Evolutionary conservation across 2,797 vertebrate genomes (phyloP).

Genomic region (Spatula versicolor): DNA sequence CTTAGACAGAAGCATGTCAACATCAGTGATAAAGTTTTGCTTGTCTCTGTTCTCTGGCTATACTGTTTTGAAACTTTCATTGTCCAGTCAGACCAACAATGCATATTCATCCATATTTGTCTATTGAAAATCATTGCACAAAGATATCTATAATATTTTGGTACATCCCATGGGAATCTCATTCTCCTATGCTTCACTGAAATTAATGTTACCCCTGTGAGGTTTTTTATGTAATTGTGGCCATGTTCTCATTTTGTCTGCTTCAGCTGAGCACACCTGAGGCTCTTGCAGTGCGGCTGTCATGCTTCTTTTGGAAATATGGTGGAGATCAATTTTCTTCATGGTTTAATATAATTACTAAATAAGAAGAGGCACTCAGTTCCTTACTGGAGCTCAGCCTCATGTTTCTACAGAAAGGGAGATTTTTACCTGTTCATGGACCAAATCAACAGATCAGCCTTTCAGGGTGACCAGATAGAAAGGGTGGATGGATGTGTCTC

Average conservation of each 20-base stretch:
- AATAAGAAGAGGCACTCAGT: background rate
- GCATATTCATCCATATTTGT: background rate
- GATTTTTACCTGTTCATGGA: background rate
- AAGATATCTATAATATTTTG: background rate
- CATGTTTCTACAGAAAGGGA: background rate
- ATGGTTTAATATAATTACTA: background rate
- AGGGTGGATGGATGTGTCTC: fast-evolving
- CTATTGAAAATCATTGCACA: background rate
- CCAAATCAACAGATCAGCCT: background rate
- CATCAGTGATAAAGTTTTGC: background rate
- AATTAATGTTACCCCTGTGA: background rate
- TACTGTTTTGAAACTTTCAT: background rate
- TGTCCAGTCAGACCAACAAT: background rate
- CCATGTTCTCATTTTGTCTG: fast-evolving
- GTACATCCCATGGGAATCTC: background rate
- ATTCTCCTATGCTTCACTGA: background rate
- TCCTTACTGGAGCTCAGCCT: background rate
- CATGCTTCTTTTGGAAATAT: background rate
- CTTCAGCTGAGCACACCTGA: background rate
- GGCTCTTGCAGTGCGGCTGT: background rate
- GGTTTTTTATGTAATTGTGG: background rate
- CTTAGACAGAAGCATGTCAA: background rate
- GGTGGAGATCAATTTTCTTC: background rate
- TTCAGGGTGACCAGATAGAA: background rate
- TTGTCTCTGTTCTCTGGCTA: fast-evolving